Evolutionary conservation across 2,113 vertebrate genomes (phyloP), one percentile per base, ranked within the genome.

Genomic region (Dolichotis patagonum): DNA sequence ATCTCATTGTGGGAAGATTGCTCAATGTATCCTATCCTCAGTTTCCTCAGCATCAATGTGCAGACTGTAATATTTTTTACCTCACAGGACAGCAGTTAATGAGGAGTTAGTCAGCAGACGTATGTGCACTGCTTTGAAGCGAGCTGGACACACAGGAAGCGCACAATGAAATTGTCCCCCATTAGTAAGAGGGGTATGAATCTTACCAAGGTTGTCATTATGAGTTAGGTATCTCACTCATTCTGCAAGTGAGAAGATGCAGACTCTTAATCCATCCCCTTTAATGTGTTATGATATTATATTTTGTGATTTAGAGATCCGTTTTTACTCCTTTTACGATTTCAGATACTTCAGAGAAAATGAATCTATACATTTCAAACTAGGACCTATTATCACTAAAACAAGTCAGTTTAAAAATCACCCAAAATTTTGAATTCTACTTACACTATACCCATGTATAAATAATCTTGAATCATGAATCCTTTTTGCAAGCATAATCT

Each of bases 201-300:
- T 65, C 87, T 92, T 92, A 56, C 78, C 81, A 67, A 65, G 35
- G 65, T 49, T 28, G 3, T 94, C 26, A 41, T 58, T 54, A 4
- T 60, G n/a, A 83, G 13, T 87, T 56, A 77, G n/a, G 62, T 6
- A 4, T 32, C 14, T 63, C 17, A 22, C n/a, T 87, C 81, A 56
- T 75, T 93, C n/a, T 71, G 32, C 5, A 75, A 22, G 24, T 69
- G 35, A n/a, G 65, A 93, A 30, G 30, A 58, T 69, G 0, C 10
- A 85, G 14, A 92, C 0, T 11, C 96, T 88, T 54, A 19, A 81
- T 89, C 32, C 0, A 46, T 81, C 65, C 14, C 22, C 7, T 94
- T 93, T 85, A 90, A 65, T 71, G 30, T 52, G 32, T 63, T 88
- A 96, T 62, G 80, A 46, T 90, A 95, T 86, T 94, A 46, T 82